phyloP scores from a whole-genome alignment of 2,797 vertebrate genomes.

The Eidolon dupreanum region DNA sequence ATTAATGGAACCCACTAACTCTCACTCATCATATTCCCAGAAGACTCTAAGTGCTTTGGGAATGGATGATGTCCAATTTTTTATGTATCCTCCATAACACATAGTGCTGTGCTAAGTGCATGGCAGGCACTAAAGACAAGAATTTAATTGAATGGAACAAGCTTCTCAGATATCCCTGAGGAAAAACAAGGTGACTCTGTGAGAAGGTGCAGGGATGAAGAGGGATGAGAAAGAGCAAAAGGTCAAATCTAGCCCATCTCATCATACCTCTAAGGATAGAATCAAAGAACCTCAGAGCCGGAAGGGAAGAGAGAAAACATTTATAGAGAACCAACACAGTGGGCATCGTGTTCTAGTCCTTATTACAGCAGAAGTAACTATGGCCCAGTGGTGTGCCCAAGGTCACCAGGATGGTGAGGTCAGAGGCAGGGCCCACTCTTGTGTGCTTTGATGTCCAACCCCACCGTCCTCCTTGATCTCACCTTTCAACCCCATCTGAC shows the following conservation, averaged over 20 bases:
- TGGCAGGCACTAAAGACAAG: not conserved
- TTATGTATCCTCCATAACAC: not conserved
- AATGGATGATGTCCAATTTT: not conserved
- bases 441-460: not conserved
- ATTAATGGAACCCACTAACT: not conserved
- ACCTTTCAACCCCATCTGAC: conserved; percentile 76
- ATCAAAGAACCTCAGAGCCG: not conserved
- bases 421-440: not conserved
- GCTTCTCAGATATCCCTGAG: not conserved
- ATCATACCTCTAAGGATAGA: not conserved
- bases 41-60: not conserved
- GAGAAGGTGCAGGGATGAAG: not conserved
- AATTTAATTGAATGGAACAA: not conserved
- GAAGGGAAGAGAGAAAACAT: conserved; percentile 11
- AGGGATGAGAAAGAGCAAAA: not conserved
- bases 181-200: not conserved
- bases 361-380: not conserved
- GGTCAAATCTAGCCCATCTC: not conserved
- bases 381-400: not conserved
- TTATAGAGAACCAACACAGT: not conserved
- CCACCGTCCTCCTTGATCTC: conserved; percentile 35
- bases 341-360: not conserved
- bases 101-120: not conserved
- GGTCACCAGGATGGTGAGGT: not conserved
- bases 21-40: not conserved